A percentile compares a stretch with the other conserved stretches of the same genome.
phyloP scores from a whole-genome alignment of 2,113 vertebrate genomes.

The Serilophus lunatus region DNA sequence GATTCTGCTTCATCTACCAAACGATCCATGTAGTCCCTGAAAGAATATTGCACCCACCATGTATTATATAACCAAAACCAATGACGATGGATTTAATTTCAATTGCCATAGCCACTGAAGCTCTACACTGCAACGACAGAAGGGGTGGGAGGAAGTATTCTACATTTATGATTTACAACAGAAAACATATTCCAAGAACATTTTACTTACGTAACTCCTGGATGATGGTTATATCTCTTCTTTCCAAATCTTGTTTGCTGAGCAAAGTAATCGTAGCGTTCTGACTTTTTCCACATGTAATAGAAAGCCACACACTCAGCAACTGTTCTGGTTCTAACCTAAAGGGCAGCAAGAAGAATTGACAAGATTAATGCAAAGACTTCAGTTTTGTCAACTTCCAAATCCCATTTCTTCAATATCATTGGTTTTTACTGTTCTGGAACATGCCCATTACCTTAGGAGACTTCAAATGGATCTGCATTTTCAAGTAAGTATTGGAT shows the following conservation, averaged over 20 bases:
- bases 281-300: conserved; percentile 99
- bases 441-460: neutral
- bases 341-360: neutral
- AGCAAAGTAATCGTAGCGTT: conserved; percentile 95
- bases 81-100: neutral
- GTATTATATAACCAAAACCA: neutral
- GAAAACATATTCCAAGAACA: neutral
- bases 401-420: neutral
- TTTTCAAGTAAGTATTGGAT: neutral
- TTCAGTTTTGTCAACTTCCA: neutral
- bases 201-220: conserved; percentile 93
- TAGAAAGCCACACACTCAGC: conserved; percentile 98
- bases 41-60: neutral
- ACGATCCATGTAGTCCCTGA: conserved; percentile 95
- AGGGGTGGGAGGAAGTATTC: neutral
- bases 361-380: neutral
- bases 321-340: conserved; percentile 92
- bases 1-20: conserved; percentile 95
- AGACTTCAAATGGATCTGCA: neutral
- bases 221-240: conserved; percentile 96
- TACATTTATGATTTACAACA: neutral
- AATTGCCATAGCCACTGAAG: neutral
- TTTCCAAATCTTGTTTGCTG: conserved; percentile 97
- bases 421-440: neutral
- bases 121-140: neutral